A percentile compares a stretch with the other conserved stretches of the same genome.
Conservation (phyloP, 2,797 vertebrate species). For the Rhinatrema bivittatum region DNA sequence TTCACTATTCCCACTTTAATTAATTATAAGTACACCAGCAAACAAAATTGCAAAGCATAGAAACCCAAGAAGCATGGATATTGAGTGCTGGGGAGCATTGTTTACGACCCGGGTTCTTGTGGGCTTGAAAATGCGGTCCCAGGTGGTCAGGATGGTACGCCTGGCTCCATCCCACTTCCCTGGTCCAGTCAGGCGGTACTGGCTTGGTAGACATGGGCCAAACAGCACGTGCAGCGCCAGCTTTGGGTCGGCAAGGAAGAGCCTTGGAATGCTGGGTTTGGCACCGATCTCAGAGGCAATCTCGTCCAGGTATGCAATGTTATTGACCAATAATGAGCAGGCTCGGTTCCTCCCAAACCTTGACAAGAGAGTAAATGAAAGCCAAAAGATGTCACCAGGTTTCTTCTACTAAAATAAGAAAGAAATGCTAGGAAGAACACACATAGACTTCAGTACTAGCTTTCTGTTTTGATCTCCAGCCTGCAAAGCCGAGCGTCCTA, state of each 20-base stretch:
- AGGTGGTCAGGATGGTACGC: slow-evolving; percentile 70
- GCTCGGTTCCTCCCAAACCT: slow-evolving; percentile 53
- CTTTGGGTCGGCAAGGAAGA: slow-evolving; percentile 64
- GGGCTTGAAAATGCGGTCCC: slow-evolving; percentile 53
- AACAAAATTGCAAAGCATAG: no score
- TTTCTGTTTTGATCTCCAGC: no score
- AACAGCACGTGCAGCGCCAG: slow-evolving; percentile 55
- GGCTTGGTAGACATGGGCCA: slow-evolving; percentile 68
- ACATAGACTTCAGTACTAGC: no score
- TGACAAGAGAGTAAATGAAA: background rate
- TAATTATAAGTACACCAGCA: no score
- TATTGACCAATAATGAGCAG: slow-evolving; percentile 55
- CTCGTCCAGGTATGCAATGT: slow-evolving; percentile 71
- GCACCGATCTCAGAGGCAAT: slow-evolving; percentile 53
- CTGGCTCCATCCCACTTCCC: slow-evolving; percentile 71
- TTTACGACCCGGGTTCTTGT: slow-evolving; percentile 46
- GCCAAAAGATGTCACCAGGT: no score
- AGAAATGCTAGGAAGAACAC: no score
- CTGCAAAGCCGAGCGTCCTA: no score
- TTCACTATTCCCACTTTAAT: no score
- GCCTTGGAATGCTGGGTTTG: slow-evolving; percentile 40
- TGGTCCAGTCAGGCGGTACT: slow-evolving; percentile 66
- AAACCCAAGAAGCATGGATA: no score
- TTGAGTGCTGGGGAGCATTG: no score
- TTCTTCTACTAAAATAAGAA: no score